Conservation (phyloP, 2,113 vertebrate species). For the Tangachromis dhanisi region DNA sequence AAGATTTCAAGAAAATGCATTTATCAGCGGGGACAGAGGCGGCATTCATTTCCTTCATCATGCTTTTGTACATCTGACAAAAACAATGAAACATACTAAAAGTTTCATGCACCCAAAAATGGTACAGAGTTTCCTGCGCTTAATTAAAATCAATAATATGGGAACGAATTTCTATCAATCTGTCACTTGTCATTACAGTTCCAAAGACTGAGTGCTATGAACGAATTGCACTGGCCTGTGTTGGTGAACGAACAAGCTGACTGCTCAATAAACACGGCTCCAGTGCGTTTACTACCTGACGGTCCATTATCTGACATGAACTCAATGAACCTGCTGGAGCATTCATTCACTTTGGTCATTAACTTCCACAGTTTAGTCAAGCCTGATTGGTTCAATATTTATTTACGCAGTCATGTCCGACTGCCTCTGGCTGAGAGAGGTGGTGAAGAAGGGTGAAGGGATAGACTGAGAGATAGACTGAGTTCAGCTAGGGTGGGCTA, state of each 20-base stretch:
- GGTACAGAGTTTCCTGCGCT: conserved; percentile 2
- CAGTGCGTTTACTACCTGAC: neutral
- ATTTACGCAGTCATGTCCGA: conserved; percentile 31
- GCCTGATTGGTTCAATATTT: conserved; percentile 43
- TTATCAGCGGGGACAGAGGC: conserved; percentile 43
- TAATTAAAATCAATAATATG: neutral
- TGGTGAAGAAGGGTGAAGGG: conserved; percentile 64
- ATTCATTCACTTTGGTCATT: neutral
- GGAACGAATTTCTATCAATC: neutral
- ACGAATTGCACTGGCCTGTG: neutral
- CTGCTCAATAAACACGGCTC: neutral
- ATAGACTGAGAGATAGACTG: conserved; percentile 68
- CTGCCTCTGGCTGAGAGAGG: conserved; percentile 57
- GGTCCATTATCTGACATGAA: neutral
- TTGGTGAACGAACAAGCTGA: neutral
- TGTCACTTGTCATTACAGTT: neutral
- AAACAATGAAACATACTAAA: conserved; percentile 37
- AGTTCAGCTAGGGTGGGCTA: conserved; percentile 77
- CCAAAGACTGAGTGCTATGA: neutral
- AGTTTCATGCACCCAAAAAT: conserved; percentile 47
- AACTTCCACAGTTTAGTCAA: neutral
- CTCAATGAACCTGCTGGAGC: neutral
- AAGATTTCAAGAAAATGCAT: neutral
- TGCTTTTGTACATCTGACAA: conserved; percentile 47
- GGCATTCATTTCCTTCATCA: conserved; percentile 30